Base-by-base conservation (phyloP, 2,888 invertebrate genomes). In the Nephrotoma flavescens region DNA sequence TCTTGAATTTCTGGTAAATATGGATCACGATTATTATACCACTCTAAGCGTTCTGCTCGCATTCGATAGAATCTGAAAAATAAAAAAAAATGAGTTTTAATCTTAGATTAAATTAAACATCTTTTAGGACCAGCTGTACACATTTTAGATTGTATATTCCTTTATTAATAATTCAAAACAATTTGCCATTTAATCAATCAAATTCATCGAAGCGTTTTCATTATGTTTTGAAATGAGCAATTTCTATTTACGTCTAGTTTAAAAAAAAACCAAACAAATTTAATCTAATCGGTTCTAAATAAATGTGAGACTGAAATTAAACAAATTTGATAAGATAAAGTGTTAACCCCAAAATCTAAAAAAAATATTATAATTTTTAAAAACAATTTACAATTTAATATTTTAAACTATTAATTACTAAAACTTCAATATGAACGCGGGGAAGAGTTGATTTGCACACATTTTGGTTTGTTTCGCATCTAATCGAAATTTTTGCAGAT, bases 21-120 rank as follows among this genome's bases (percentile, higher is more conserved):
- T 0, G 95, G 94, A 91, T 95, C 92, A 87, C 95, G 91, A 88
- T 94, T 92, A 41, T 89, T 87, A 89, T 93, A 95, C 95, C 95
- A 95, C 89, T 94, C 94, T 0, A 93, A 91, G 44, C 93, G 89
- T 87, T 92, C 92, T 0, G 91, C 89, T 87, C 93, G 92, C 92
- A 95, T 93, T 84, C 90, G 90, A 89, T 94, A 93, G 89, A 93
- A 94, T 52, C 90, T 90, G 83, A 44, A 88, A 88, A 42, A 71
- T 57, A 85, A 86, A 83, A 9, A 31, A 44, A 44, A 47, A 11
- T 19, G 42, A 0, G 19, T 41, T 44, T 19, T 52, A n/a, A 52
- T 41, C 31, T 2, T 31, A 31, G 31, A 31, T 31, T 31, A 19
- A 19, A 1, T 19, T 19, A 31, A 31, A 11, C 4, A 9, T 44